Conservation (phyloP, 2,888 invertebrate genomes). For the Tenthredo scrophulariae region DNA sequence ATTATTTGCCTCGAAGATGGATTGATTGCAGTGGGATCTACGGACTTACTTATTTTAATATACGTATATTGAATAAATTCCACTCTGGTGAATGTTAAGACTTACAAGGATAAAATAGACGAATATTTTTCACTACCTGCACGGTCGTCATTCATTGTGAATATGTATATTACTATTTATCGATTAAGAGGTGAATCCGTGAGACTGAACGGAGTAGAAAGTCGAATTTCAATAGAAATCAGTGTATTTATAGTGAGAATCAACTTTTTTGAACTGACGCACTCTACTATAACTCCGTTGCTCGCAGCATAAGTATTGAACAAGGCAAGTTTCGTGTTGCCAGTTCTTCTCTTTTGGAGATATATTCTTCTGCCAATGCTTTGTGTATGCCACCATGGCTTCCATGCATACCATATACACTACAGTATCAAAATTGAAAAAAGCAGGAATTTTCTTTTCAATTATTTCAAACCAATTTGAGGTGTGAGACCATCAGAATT, state of each 20-base stretch:
- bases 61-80: not conserved
- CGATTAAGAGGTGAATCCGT: not conserved
- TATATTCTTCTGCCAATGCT: not conserved
- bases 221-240: not conserved
- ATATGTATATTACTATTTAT: not conserved
- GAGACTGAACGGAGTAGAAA: not conserved
- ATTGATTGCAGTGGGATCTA: not conserved
- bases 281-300: not conserved
- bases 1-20: too few species aligned
- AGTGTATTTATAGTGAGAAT: not conserved
- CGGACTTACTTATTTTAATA: not conserved
- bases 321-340: not conserved
- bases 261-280: not conserved
- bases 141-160: not conserved
- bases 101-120: not conserved
- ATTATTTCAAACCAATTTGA: too few species aligned
- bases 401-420: not conserved
- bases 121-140: not conserved
- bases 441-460: too few species aligned
- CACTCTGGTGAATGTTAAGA: not conserved
- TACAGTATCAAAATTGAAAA: too few species aligned
- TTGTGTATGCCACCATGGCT: not conserved
- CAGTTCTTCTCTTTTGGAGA: not conserved
- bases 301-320: not conserved
- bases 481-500: too few species aligned